Evolutionary conservation across 1,140 invertebrate genomes (phyloP).

Genomic region (Scylla paramamosain): DNA sequence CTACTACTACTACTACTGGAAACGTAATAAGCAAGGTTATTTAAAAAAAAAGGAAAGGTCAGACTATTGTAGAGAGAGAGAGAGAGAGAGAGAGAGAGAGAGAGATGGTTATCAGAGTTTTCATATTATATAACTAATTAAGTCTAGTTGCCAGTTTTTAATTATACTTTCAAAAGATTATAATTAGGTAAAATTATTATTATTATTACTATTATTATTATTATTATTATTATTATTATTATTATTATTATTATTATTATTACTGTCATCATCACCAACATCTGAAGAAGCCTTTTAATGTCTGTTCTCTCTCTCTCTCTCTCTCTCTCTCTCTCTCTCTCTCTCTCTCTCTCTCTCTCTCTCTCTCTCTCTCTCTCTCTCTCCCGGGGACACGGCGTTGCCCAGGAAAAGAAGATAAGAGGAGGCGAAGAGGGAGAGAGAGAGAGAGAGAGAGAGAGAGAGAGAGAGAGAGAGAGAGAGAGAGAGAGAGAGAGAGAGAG

Average conservation of each 20-base stretch:
- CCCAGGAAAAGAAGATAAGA: too few relatives aligned
- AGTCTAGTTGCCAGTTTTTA: too few relatives aligned
- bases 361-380: conserved; percentile 46
- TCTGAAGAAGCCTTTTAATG: not conserved
- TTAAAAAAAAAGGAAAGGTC: too few relatives aligned
- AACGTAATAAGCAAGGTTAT: not conserved
- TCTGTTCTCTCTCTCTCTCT: not conserved
- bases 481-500: conserved; percentile 15
- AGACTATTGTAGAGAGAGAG: not conserved
- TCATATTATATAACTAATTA: not conserved
- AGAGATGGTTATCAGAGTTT: not conserved
- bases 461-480: conserved; percentile 42
- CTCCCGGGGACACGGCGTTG: not conserved
- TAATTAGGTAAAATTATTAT: not conserved
- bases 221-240: conserved; percentile 25
- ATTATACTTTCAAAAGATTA: not conserved
- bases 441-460: conserved; percentile 38
- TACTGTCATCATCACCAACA: not conserved
- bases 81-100: conserved; percentile 40
- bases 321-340: conserved; percentile 28
- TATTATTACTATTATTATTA: not conserved
- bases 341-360: conserved; percentile 42
- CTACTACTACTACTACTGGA: not conserved
- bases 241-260: not conserved
- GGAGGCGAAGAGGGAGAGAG: not conserved